phyloP scores from a whole-genome alignment of 2,797 vertebrate genomes.

The Lithobates pipiens region DNA sequence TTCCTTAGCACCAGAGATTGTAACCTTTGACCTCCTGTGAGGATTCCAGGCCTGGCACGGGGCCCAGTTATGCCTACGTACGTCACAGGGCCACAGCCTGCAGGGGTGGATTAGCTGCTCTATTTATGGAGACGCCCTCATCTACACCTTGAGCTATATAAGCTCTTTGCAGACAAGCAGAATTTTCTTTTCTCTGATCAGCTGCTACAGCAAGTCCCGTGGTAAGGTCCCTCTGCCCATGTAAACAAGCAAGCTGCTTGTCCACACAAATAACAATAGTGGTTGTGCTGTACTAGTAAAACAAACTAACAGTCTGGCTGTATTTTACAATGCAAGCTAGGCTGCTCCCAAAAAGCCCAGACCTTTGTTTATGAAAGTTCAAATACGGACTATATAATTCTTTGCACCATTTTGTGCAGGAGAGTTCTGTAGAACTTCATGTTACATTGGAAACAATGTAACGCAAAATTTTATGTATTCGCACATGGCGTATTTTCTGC shows the following conservation, averaged over 20 bases:
- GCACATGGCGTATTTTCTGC: too few relatives aligned
- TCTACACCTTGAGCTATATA: constrained; percentile 82
- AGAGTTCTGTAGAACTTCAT: too few relatives aligned
- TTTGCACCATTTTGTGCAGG: too few relatives aligned
- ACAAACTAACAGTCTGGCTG: not conserved
- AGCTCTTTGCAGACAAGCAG: constrained; percentile 76
- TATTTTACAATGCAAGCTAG: not conserved
- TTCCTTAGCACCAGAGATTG: not conserved
- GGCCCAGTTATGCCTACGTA: constrained; percentile 65
- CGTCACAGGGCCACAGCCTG: constrained; percentile 68
- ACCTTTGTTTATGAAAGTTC: not conserved
- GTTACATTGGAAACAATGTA: too few relatives aligned
- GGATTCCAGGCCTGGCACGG: constrained; percentile 62
- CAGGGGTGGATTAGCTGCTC: constrained; percentile 73
- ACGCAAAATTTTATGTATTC: too few relatives aligned
- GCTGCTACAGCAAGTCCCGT: constrained; percentile 68
- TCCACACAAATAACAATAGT: not conserved
- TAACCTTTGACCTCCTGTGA: constrained; percentile 61
- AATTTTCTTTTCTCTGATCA: constrained; percentile 83
- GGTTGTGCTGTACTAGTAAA: not conserved
- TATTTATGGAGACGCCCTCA: constrained; percentile 76
- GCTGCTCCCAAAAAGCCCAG: not conserved
- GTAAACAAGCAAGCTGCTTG: constrained; percentile 53
- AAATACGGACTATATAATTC: not conserved
- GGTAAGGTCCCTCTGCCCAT: constrained; percentile 72